Percentiles rank a stretch among this genome's conserved stretches.
These are phyloP conservation scores for Ginglymostoma cirratum DNA, from an alignment of 2,113 vertebrate genomes.

Conservation along the genomic window DNA sequence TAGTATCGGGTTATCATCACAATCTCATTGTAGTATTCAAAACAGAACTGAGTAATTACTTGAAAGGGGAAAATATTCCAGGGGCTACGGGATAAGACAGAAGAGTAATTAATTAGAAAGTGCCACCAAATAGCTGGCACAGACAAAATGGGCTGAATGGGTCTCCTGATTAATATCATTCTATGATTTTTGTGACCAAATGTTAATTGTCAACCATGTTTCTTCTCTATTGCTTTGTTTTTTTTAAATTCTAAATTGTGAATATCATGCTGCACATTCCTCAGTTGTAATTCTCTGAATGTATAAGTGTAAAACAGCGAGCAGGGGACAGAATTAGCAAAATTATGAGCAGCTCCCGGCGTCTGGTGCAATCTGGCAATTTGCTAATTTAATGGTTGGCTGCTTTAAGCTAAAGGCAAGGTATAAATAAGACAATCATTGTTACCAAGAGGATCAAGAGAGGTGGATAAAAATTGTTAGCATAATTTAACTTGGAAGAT, in stretches of 20 bases:
- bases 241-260: neutral
- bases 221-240: neutral
- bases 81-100: too few species aligned
- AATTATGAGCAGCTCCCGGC: neutral
- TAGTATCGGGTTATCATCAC: too few species aligned
- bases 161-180: too few species aligned
- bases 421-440: slow-evolving; percentile 13
- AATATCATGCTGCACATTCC: neutral
- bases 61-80: neutral
- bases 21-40: too few species aligned
- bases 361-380: slow-evolving; percentile 6
- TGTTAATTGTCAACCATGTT: neutral
- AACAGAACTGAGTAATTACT: neutral
- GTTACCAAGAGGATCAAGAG: slow-evolving; percentile 5
- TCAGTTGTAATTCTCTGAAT: neutral
- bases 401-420: slow-evolving; percentile 21
- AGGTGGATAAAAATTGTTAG: neutral
- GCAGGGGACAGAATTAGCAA: neutral
- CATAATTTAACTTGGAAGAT: slow-evolving; percentile 25
- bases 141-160: neutral
- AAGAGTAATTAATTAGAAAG: neutral
- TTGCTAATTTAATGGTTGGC: slow-evolving; percentile 20
- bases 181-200: neutral
- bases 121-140: neutral
- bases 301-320: neutral